Evolutionary conservation across 2,797 vertebrate species (phyloP).

Genomic region (Cyprinella venusta): DNA sequence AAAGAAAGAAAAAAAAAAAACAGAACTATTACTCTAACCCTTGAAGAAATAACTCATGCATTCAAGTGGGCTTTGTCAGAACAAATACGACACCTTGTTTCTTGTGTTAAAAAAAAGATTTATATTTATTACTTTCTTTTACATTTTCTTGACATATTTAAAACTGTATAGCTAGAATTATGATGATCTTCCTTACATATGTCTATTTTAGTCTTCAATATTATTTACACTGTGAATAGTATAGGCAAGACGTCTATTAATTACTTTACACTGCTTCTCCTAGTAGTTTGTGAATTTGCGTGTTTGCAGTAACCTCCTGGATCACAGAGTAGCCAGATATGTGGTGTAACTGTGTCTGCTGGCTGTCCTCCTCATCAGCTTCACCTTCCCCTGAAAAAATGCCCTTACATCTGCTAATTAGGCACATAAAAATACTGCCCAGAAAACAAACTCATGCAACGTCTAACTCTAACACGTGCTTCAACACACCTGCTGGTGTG

Average conservation of each 20-base stretch:
- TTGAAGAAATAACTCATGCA: slow-evolving; percentile 14
- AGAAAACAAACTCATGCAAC: neutral
- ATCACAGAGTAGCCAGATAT: slow-evolving; percentile 47
- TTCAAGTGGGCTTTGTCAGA: slow-evolving; percentile 18
- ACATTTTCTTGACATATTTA: neutral
- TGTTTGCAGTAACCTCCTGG: slow-evolving; percentile 54
- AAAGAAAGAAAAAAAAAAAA: neutral
- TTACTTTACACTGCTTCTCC: neutral
- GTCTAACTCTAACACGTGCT: slow-evolving; percentile 5
- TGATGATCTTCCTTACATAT: neutral
- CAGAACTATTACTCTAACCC: neutral
- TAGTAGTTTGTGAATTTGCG: slow-evolving; percentile 42
- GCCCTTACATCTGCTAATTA: slow-evolving; percentile 62
- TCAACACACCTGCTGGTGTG: neutral
- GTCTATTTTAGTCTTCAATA: neutral
- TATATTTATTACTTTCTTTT: neutral
- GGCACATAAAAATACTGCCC: slow-evolving; percentile 49
- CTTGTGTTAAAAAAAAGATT: neutral
- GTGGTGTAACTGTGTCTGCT: slow-evolving; percentile 38
- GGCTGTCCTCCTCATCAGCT: slow-evolving; percentile 57
- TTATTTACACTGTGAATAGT: neutral
- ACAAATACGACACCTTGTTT: slow-evolving; percentile 17
- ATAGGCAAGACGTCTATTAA: neutral
- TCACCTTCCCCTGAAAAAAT: slow-evolving; percentile 53
- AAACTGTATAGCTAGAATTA: neutral